Conservation (phyloP, 2,797 vertebrate genomes). For the Mallotus villosus region DNA sequence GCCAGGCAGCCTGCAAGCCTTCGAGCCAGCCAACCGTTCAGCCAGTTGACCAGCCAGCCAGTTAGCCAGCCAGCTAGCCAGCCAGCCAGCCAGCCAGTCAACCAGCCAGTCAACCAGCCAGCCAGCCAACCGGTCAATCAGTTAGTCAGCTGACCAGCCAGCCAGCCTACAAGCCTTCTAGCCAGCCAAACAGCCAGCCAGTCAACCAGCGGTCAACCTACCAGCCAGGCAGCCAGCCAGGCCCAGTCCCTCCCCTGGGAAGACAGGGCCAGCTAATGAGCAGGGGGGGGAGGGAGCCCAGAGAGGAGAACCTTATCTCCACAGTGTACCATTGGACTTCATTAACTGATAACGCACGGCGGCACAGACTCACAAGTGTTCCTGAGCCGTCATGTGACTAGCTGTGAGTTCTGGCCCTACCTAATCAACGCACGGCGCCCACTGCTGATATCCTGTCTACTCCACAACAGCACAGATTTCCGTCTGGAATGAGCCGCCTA, state of each 20-base stretch:
- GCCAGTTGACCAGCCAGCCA: too few species aligned
- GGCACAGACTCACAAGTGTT: conserved; percentile 6
- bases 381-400: background rate
- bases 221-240: background rate
- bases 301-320: conserved; percentile 5
- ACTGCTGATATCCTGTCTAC: background rate
- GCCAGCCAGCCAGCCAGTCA: too few species aligned
- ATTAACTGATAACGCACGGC: conserved; percentile 14
- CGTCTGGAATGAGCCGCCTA: background rate
- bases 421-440: background rate
- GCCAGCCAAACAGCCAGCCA: too few species aligned
- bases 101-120: too few species aligned
- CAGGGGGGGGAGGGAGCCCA: background rate
- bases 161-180: too few species aligned
- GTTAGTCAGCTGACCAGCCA: too few species aligned
- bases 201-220: too few species aligned
- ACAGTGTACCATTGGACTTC: conserved; percentile 4
- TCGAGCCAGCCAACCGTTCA: background rate
- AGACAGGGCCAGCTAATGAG: background rate
- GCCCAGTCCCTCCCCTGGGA: background rate
- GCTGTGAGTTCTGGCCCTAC: background rate
- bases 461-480: background rate
- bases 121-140: too few species aligned
- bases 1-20: background rate
- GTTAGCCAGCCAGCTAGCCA: too few species aligned